Base-by-base conservation (phyloP, 1,140 invertebrate genomes). In the Listronotus oregonensis region DNA sequence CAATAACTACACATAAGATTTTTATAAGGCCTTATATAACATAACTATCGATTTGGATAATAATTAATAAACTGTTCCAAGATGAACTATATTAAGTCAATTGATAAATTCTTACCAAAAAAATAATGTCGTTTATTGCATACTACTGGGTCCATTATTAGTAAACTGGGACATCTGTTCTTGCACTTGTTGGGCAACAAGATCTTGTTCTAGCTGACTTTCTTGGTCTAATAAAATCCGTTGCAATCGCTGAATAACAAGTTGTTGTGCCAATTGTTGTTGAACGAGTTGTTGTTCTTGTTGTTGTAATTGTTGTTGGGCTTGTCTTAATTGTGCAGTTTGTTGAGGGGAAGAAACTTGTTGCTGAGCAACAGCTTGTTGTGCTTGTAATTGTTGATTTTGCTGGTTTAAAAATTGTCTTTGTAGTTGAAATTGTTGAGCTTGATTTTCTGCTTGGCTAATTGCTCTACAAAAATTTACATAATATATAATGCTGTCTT, bases 241-340 rank as follows among this genome's bases (percentile, higher is more conserved):
- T 18, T 44, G 42, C n/a, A 44, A 44, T 18, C 14, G 42, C 42
- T 44, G 42, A 44, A 14, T 44, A n/a, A 44, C 42, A 44, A 44
- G 42, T 14, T 44, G n/a, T 44, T 44, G 42, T 7, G 42, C 42
- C 42, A 44, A 44, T n/a, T 44, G n/a, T 44, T 14, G 42, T 44
- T 44, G 42, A 8, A 44, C 1, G 2, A 44, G 14, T 14, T 44
- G 42, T 44, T 44, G 42, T 44, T 44, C 42, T 14, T 18, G 42
- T 44, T 14, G 6, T 8, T 44, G 42, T n/a, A 44, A 14, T 44
- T 44, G n/a, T n/a, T 44, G 42, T 14, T 44, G n/a, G 7, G 42
- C 42, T 44, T 44, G 42, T 14, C 8, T 8, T 12, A 44, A 14
- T 44, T 44, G n/a, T 44, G 5, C 9, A 2, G 3, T 7, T 44